phyloP scores from a whole-genome alignment of 2,797 vertebrate genomes.

The Argya squamiceps region DNA sequence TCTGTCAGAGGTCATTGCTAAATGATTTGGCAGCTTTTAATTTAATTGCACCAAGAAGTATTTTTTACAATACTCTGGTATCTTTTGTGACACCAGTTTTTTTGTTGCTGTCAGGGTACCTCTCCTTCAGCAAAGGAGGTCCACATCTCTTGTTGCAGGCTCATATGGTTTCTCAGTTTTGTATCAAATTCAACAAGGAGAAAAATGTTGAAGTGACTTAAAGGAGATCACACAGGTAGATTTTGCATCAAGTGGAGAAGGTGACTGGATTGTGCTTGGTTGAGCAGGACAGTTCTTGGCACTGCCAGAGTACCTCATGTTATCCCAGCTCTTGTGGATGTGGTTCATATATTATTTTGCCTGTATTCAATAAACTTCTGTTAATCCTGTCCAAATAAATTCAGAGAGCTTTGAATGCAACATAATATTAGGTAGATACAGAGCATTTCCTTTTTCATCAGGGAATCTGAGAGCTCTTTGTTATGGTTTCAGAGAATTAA shows the following conservation, averaged over 20 bases:
- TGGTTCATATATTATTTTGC: neutral
- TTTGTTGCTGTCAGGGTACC: neutral
- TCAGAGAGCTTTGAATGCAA: neutral
- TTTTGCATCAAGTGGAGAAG: neutral
- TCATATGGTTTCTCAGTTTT: neutral
- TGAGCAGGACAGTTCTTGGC: neutral
- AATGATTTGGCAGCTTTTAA: neutral
- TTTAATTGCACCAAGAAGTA: neutral
- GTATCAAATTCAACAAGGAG: neutral
- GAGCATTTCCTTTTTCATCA: neutral
- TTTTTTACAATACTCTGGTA: neutral
- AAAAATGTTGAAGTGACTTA: neutral
- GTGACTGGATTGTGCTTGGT: neutral
- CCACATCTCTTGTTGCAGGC: neutral
- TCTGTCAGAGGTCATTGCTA: neutral
- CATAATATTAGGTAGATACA: neutral
- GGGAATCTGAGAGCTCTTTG: constrained; percentile 38
- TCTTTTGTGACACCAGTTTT: neutral
- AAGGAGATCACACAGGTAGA: neutral
- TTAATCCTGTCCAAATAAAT: constrained; percentile 10
- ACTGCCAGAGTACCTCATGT: neutral
- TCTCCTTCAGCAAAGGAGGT: neutral
- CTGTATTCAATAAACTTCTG: neutral
- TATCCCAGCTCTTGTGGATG: neutral
- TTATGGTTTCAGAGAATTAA: constrained; percentile 7